Evolutionary conservation across 2,113 vertebrate genomes (phyloP).

Genomic region (Eulemur rufifrons): DNA sequence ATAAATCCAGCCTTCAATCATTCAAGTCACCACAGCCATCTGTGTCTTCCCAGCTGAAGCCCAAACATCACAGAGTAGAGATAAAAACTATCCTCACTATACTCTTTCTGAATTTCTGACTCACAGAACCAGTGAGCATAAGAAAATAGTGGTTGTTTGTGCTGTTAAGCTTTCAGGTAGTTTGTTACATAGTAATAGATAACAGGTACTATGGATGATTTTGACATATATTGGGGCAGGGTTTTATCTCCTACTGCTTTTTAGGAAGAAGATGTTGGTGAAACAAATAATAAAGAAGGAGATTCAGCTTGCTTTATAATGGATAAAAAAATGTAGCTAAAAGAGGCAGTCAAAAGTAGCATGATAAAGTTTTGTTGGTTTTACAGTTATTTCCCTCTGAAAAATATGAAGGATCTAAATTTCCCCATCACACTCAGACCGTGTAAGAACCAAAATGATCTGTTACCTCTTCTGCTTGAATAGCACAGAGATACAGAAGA

Average conservation of each 20-base stretch:
- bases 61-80: rapidly evolving
- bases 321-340: background rate
- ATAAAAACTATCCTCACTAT: background rate
- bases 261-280: background rate
- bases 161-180: background rate
- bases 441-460: background rate
- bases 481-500: background rate
- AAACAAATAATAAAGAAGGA: background rate
- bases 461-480: background rate
- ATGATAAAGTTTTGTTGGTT: background rate
- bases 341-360: background rate
- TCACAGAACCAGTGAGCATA: background rate
- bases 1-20: background rate
- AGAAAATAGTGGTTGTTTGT: background rate
- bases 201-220: background rate
- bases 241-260: background rate
- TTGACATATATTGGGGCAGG: background rate
- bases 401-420: background rate
- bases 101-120: background rate
- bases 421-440: background rate
- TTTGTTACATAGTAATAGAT: background rate
- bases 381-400: background rate
- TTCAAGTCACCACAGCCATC: background rate
- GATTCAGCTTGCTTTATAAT: background rate
- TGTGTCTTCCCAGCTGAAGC: background rate